phyloP scores from a whole-genome alignment of 35 echinoderm and acorn worm species.

The Stichopus chloronotus region DNA sequence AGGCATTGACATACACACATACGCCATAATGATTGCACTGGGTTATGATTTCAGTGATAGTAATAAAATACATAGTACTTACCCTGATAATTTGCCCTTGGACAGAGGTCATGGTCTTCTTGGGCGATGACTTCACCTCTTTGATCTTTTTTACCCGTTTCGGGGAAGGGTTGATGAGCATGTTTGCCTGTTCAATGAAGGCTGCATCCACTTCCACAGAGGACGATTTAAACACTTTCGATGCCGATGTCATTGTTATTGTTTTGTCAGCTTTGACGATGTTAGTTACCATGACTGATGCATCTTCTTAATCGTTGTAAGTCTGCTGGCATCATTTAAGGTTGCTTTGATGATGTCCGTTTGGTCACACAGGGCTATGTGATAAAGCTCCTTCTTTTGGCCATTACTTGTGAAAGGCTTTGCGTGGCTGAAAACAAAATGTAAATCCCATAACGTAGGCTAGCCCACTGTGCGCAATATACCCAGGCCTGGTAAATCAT shows the following conservation, averaged over 20 bases:
- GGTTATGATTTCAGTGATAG: too few species aligned
- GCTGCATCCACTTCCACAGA: not conserved
- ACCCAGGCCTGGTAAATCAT: too few species aligned
- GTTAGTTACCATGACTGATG: not conserved
- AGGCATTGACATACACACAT: too few species aligned
- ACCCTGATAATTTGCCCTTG: conserved; percentile 5
- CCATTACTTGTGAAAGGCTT: too few species aligned
- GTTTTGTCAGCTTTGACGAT: conserved; percentile 11
- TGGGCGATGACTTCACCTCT: not conserved
- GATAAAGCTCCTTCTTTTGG: not conserved
- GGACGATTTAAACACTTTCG: not conserved
- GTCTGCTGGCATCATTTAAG: not conserved
- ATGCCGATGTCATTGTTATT: not conserved
- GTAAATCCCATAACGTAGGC: too few species aligned
- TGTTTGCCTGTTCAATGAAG: not conserved
- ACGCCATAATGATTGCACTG: too few species aligned
- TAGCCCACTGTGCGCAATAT: too few species aligned
- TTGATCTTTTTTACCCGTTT: not conserved
- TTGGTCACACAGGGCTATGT: not conserved
- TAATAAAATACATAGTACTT: too few species aligned
- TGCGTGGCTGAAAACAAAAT: too few species aligned
- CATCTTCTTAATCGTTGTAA: not conserved
- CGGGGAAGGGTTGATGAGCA: conserved; percentile 21
- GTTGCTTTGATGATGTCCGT: not conserved
- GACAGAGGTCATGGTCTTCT: conserved; percentile 8